Percentiles rank a stretch among this genome's conserved stretches.
Conservation (phyloP, 2,113 vertebrate genomes). For the Mohoua ochrocephala region DNA sequence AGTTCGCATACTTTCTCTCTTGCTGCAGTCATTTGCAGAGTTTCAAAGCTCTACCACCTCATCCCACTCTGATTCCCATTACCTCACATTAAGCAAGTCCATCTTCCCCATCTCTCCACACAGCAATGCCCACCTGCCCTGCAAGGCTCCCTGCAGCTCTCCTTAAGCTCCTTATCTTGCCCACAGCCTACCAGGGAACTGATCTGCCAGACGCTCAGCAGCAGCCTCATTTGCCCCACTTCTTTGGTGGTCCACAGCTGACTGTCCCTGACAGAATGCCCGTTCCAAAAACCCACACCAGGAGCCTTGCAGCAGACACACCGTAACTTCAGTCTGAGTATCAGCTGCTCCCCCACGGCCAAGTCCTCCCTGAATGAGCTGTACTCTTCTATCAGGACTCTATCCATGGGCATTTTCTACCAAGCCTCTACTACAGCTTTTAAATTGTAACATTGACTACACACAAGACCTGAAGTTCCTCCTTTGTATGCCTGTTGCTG, state of each 20-base stretch:
- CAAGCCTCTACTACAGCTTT: neutral
- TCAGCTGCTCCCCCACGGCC: accelerated
- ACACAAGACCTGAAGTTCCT: neutral
- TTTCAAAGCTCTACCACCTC: neutral
- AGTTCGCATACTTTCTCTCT: neutral
- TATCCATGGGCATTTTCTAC: neutral
- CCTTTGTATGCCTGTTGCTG: neutral
- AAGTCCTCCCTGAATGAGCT: neutral
- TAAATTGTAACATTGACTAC: neutral
- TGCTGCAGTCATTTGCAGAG: neutral
- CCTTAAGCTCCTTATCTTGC: neutral
- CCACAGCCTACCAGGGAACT: neutral
- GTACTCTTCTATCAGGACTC: neutral
- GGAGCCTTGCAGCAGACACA: neutral
- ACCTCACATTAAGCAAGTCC: neutral
- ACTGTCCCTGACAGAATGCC: neutral
- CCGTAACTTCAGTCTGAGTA: neutral
- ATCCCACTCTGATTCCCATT: neutral
- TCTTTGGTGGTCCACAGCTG: neutral
- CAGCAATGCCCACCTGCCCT: too few relatives aligned
- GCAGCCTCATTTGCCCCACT: neutral
- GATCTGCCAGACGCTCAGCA: neutral
- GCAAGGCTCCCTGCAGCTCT: neutral
- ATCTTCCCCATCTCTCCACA: neutral
- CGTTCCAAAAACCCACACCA: neutral